Conservation (phyloP, 2,797 vertebrate genomes). For the Craterocephalus amniculus region DNA sequence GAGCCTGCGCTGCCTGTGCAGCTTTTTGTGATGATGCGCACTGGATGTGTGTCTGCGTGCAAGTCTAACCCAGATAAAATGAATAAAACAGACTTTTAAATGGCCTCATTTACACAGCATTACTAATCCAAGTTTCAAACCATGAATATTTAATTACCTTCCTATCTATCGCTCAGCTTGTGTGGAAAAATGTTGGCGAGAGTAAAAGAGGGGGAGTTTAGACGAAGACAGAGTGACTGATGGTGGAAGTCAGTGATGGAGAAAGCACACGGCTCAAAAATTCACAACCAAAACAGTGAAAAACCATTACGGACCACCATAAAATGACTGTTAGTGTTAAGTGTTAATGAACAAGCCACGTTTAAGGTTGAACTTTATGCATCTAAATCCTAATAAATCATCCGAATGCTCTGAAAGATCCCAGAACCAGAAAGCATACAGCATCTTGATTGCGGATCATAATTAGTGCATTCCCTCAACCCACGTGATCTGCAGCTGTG, state of each 20-base stretch:
- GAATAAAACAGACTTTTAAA: constrained; percentile 85
- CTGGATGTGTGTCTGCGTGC: constrained; percentile 47
- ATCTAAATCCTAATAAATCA: constrained; percentile 24
- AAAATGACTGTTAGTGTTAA: constrained; percentile 22
- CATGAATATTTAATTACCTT: constrained; percentile 83
- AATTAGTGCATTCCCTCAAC: constrained; percentile 13
- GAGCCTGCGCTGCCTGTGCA: constrained; percentile 15
- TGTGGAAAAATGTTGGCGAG: constrained; percentile 58
- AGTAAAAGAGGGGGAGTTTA: constrained; percentile 23
- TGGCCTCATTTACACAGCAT: constrained; percentile 82
- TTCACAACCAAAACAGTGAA: constrained; percentile 30
- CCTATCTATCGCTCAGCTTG: constrained; percentile 65
- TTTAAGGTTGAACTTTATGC: constrained; percentile 33
- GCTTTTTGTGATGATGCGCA: constrained; percentile 36
- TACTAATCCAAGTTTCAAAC: constrained; percentile 78
- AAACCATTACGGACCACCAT: constrained; percentile 27
- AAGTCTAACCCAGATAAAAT: constrained; percentile 82
- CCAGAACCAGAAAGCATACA: constrained; percentile 39
- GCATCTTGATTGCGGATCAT: constrained; percentile 28
- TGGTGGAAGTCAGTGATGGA: constrained; percentile 49
- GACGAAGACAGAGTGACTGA: constrained; percentile 42
- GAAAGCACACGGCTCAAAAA: constrained; percentile 32
- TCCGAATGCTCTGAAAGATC: constrained; percentile 31
- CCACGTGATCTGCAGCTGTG: constrained; percentile 50
- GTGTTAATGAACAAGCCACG: constrained; percentile 14